phyloP scores from a whole-genome alignment of 2,888 invertebrate species.

The Argynnis bischoffii region DNA sequence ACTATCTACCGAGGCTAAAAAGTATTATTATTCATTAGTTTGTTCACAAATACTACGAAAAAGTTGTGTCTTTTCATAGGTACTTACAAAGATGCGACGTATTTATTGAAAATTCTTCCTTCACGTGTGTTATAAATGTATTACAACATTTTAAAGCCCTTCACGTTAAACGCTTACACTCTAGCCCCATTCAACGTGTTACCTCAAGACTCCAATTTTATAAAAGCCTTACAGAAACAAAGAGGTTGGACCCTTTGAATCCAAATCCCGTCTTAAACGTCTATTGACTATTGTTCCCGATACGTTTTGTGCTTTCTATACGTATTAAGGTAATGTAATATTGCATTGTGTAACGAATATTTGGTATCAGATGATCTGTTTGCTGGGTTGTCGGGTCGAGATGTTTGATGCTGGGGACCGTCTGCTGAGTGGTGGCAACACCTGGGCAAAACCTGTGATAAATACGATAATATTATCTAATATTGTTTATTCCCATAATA shows the following conservation, averaged over 20 bases:
- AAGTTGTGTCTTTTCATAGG: too few species aligned
- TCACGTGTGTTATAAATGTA: too few species aligned
- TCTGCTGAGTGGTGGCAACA: slow-evolving; percentile 34
- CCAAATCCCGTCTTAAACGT: slow-evolving; percentile 75
- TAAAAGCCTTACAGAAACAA: slow-evolving; percentile 73
- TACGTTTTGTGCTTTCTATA: slow-evolving; percentile 56
- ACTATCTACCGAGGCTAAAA: too few species aligned
- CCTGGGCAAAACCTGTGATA: slow-evolving; percentile 31
- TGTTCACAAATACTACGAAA: too few species aligned
- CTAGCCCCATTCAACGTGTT: slow-evolving; percentile 54
- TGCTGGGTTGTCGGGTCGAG: slow-evolving; percentile 36
- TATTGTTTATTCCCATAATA: too few species aligned
- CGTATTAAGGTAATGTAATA: slow-evolving; percentile 69
- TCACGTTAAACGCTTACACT: slow-evolving; percentile 39
- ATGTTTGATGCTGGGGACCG: slow-evolving; percentile 20
- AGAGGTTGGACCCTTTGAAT: slow-evolving; percentile 66
- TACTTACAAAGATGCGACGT: too few species aligned
- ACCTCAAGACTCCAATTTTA: slow-evolving; percentile 62
- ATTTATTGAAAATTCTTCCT: too few species aligned
- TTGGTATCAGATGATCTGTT: slow-evolving; percentile 63
- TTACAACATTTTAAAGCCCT: neutral
- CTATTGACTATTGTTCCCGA: slow-evolving; percentile 70
- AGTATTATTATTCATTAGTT: too few species aligned
- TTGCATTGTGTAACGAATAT: slow-evolving; percentile 64
- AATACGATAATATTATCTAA: too few species aligned